Conservation (phyloP, 2,113 vertebrate genomes). For the Ochotona princeps region DNA sequence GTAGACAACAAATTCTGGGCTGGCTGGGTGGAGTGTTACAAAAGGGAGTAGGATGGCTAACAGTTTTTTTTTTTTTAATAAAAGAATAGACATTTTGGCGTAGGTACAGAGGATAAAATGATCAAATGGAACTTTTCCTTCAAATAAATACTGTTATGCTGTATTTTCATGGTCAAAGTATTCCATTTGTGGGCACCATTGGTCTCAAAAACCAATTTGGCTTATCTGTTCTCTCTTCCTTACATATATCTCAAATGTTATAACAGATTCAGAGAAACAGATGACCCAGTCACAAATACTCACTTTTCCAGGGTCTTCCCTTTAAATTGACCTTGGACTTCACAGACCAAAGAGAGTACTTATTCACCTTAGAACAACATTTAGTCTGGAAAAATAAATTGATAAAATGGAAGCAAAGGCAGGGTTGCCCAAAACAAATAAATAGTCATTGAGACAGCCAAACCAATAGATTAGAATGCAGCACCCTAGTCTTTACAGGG, state of each 20-base stretch:
- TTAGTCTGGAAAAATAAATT: constrained; percentile 25
- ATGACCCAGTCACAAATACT: constrained; percentile 30
- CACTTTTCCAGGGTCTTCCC: constrained; percentile 14
- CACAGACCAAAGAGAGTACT: constrained; percentile 51
- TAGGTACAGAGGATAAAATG: constrained; percentile 36
- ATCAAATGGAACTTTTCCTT: constrained; percentile 21
- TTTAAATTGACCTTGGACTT: constrained; percentile 67
- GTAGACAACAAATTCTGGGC: background rate
- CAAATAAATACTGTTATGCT: constrained; percentile 48
- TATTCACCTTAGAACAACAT: constrained; percentile 46
- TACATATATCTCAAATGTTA: constrained; percentile 45
- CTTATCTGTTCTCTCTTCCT: background rate
- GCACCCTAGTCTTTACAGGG: background rate
- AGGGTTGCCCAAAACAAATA: constrained; percentile 44
- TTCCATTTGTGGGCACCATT: background rate
- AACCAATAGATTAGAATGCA: constrained; percentile 41
- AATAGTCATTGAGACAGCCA: constrained; percentile 16
- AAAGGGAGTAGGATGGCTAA: background rate
- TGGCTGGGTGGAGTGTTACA: background rate
- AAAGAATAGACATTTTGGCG: constrained; percentile 27
- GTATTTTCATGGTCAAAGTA: background rate
- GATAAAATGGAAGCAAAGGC: background rate
- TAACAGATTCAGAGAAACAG: constrained; percentile 37
- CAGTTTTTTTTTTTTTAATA: background rate
- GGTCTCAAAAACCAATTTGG: background rate